These are phyloP conservation scores for Willisornis vidua DNA, from an alignment of 2,113 vertebrate species.

Conservation along the genomic window DNA sequence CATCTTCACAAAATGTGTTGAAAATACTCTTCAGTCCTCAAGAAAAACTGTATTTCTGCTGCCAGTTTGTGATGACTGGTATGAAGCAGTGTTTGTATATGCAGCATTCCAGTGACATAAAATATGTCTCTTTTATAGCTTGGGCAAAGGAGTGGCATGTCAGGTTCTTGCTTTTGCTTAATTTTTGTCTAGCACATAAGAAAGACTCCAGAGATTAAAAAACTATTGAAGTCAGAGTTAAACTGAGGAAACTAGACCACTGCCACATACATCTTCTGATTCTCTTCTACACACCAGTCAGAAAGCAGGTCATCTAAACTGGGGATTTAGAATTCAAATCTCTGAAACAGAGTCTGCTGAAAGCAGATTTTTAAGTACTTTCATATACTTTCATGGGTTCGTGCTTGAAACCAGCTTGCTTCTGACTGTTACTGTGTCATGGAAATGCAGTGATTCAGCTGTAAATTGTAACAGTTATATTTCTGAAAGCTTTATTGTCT, in stretches of 20 bases:
- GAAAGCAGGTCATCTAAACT: not conserved
- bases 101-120: not conserved
- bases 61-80: not conserved
- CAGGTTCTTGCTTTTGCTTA: not conserved
- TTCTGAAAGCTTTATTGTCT: not conserved
- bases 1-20: not conserved
- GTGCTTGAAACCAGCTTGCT: not conserved
- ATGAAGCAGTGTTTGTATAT: not conserved
- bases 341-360: not conserved
- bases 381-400: not conserved
- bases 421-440: not conserved
- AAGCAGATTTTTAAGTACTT: not conserved
- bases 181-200: not conserved
- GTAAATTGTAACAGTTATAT: not conserved
- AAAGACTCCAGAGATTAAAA: not conserved
- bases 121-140: not conserved
- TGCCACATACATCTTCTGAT: not conserved
- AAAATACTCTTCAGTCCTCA: not conserved
- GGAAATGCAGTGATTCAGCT: not conserved
- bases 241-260: not conserved
- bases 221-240: rapidly evolving
- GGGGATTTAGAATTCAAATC: not conserved
- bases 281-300: not conserved
- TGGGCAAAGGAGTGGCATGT: not conserved
- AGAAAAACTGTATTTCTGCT: not conserved